A percentile compares a stretch with the other conserved stretches of the same genome.
phyloP scores from a whole-genome alignment of 2,797 vertebrate species.

The Menidia menidia region DNA sequence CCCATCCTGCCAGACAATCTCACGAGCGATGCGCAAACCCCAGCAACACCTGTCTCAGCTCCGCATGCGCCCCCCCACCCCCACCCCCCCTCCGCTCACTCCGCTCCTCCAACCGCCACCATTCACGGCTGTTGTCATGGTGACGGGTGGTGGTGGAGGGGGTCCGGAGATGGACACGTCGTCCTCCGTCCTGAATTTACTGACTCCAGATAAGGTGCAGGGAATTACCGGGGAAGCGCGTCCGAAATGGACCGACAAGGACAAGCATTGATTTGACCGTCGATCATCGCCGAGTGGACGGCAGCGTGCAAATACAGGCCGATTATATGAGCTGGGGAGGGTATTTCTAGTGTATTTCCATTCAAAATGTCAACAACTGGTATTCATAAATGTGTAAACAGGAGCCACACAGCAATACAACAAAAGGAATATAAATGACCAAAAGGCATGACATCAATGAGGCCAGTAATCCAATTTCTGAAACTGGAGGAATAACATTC shows the following conservation, averaged over 20 bases:
- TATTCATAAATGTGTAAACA: no score
- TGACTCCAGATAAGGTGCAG: conserved; percentile 54
- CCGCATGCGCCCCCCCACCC: conserved; percentile 45
- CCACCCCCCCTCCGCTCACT: background rate
- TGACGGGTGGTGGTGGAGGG: conserved; percentile 69
- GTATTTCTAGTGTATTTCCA: no score
- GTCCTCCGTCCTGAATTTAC: conserved; percentile 58
- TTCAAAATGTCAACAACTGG: no score
- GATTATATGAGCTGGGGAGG: no score
- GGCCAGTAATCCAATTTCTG: background rate
- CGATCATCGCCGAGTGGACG: conserved; percentile 18
- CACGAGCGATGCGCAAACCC: conserved; percentile 77
- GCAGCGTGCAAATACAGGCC: background rate
- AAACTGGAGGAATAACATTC: conserved; percentile 22
- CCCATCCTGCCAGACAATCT: conserved; percentile 65
- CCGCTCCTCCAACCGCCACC: conserved; percentile 40
- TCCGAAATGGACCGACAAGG: conserved; percentile 45
- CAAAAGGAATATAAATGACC: background rate
- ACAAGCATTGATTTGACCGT: conserved; percentile 46
- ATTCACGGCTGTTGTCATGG: conserved; percentile 86
- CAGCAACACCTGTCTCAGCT: conserved; percentile 79
- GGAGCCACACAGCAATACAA: background rate
- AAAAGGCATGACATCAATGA: background rate
- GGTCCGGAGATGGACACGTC: conserved; percentile 69
- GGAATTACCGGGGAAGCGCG: conserved; percentile 37